phyloP scores from a whole-genome alignment of 2,113 vertebrate species.

The Rutilus rutilus region DNA sequence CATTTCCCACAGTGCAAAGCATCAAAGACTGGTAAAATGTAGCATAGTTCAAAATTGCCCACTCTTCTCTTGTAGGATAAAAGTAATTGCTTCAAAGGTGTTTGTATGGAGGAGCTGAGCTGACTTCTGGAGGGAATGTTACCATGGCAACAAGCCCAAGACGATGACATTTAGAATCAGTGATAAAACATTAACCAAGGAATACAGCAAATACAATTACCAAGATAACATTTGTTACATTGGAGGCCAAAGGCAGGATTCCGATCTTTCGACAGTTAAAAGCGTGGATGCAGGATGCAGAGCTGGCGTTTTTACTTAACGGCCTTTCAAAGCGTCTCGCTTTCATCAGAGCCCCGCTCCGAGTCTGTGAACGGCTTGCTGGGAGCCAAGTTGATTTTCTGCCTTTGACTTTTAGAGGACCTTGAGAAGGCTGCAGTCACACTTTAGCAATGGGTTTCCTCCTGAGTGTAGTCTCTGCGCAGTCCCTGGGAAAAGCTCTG shows the following conservation, averaged over 20 bases:
- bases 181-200: slow-evolving; percentile 57
- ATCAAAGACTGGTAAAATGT: slow-evolving; percentile 55
- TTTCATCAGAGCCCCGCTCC: slow-evolving; percentile 38
- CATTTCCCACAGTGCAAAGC: slow-evolving; percentile 54
- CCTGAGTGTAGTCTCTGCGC: slow-evolving; percentile 44
- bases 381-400: slow-evolving; percentile 56
- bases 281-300: slow-evolving; percentile 31
- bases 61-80: slow-evolving; percentile 55
- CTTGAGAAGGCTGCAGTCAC: slow-evolving; percentile 55
- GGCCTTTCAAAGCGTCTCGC: slow-evolving; percentile 34
- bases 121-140: slow-evolving; percentile 57
- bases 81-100: slow-evolving; percentile 60
- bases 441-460: slow-evolving; percentile 51
- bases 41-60: slow-evolving; percentile 53
- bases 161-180: slow-evolving; percentile 59
- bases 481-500: slow-evolving; percentile 51
- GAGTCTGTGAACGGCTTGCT: slow-evolving; percentile 17
- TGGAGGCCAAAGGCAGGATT: slow-evolving; percentile 32
- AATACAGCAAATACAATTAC: slow-evolving; percentile 58
- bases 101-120: slow-evolving; percentile 45
- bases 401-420: slow-evolving; percentile 58
- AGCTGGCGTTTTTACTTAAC: slow-evolving; percentile 31
- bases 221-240: slow-evolving; percentile 46
- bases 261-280: background rate
- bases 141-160: slow-evolving; percentile 63